Evolutionary conservation across 2,888 invertebrate species (phyloP).

Genomic region (Nomada fucata): DNA sequence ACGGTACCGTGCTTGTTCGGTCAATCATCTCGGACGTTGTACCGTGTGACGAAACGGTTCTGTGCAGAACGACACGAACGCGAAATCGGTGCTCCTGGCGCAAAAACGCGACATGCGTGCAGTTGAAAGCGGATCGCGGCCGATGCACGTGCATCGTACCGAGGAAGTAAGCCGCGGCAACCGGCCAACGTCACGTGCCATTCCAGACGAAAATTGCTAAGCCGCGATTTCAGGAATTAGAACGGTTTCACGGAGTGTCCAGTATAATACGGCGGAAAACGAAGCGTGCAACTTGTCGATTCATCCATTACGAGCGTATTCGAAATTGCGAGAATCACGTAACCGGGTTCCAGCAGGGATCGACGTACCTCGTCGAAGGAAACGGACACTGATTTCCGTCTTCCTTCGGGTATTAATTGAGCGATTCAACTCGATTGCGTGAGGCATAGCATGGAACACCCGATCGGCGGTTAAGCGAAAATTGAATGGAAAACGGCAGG

Average conservation of each 20-base stretch:
- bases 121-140: constrained; percentile 54
- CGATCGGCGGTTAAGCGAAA: background rate
- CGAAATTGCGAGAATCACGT: background rate
- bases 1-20: constrained; percentile 73
- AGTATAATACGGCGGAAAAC: constrained; percentile 21
- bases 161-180: constrained; percentile 37
- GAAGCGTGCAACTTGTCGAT: constrained; percentile 19
- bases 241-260: constrained; percentile 18
- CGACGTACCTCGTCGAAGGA: constrained; percentile 10
- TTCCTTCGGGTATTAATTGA: background rate
- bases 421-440: background rate
- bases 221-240: constrained; percentile 41
- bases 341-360: background rate
- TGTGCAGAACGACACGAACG: constrained; percentile 41
- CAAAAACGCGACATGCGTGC: constrained; percentile 52
- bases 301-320: constrained; percentile 10
- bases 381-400: background rate
- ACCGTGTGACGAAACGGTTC: constrained; percentile 72
- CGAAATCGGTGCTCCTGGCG: constrained; percentile 60
- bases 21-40: constrained; percentile 74
- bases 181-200: constrained; percentile 42
- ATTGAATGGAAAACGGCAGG: background rate
- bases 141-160: constrained; percentile 52
- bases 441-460: background rate
- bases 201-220: constrained; percentile 36